Base-by-base conservation (phyloP, 2,113 vertebrate genomes). In the Saimiri boliviensis region DNA sequence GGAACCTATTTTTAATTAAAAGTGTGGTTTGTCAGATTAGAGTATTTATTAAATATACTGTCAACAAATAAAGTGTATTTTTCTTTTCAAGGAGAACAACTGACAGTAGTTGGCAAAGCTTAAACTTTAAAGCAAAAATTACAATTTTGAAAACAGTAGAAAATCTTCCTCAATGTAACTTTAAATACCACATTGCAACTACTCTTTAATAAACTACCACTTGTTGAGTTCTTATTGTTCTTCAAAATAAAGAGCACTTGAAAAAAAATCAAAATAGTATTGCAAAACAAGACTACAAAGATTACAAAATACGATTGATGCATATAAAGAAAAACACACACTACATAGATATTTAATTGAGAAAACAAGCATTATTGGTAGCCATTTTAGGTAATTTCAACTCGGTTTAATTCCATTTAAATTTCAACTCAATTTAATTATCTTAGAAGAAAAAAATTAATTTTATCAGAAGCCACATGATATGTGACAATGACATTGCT, bases 141-240 rank as follows among this genome's bases (percentile, higher is more conserved):
- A 73, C n/a, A 92, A 86, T 68, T 92, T 96, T 93, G 76, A 20
- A 93, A 92, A 85, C 1, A 52, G 23, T 32, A 58, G 56, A 60
- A 77, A 85, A 54, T 27, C 4, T 42, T 85, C 13, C 47, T 74
- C 42, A 42, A 47, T 56, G 63, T 37, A 14, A 63, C 52, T 70
- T 42, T 10, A 52, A 6, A 6, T 66, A n/a, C 54, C 20, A 89
- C 27, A 21, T 86, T 74, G 32, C 37, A 93, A 73, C 14, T 32
- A 93, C n/a, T 5, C 17, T 56, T 23, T 47, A 86, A 45, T n/a
- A 74, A 92, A 60, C 27, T 32, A 81, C 1, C 12, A 16, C 0
- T 40, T 76, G 68, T 71, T 66, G 25, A 73, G 37, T 45, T 81
- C 42, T 81, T 14, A 47, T 35, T 56, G 47, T 68, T 87, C 27